phyloP scores from a whole-genome alignment of 2,113 vertebrate species.

The Tachysurus fulvidraco region DNA sequence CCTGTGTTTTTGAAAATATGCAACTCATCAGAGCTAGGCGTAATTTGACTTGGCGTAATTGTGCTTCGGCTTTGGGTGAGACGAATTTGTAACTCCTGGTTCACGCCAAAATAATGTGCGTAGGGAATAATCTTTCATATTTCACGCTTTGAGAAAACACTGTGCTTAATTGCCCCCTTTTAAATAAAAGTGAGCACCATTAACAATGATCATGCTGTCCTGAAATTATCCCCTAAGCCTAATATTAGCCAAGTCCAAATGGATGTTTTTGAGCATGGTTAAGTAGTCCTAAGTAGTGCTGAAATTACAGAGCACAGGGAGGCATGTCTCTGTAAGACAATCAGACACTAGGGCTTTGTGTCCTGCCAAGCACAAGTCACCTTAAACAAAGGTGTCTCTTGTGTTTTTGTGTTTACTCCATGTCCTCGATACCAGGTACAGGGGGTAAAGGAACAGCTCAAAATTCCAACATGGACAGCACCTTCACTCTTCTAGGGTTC shows the following conservation, averaged over 20 bases:
- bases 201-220: neutral
- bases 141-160: neutral
- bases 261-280: neutral
- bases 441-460: neutral
- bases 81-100: neutral
- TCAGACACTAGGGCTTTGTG: conserved; percentile 23
- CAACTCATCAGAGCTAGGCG: neutral
- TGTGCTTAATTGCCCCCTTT: neutral
- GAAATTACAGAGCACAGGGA: conserved; percentile 45
- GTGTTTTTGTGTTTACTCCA: neutral
- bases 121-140: neutral
- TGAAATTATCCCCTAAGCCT: conserved; percentile 10
- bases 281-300: neutral
- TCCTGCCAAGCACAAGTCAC: conserved; percentile 19
- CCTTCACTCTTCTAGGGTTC: too few relatives aligned
- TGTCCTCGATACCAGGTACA: neutral
- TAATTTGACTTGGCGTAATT: neutral
- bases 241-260: conserved; percentile 12
- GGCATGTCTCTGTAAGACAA: conserved; percentile 25
- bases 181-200: neutral
- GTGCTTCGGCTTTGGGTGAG: neutral
- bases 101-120: neutral
- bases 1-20: neutral
- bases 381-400: conserved; percentile 24
- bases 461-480: neutral